Conservation (phyloP, 1,140 invertebrate genomes). For the Apis florea region DNA sequence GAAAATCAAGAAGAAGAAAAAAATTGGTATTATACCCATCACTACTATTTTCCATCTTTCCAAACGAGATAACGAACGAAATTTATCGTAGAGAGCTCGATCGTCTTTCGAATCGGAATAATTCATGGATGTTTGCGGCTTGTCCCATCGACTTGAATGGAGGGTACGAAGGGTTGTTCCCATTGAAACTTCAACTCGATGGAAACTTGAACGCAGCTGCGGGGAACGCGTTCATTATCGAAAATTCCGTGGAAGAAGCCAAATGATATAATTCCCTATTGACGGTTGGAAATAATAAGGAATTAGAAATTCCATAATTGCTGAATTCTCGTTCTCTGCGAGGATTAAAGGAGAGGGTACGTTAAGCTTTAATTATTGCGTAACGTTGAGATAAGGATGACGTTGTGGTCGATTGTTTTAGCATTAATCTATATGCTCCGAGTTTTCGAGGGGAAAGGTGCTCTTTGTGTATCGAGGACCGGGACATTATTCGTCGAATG, state of each 20-base stretch:
- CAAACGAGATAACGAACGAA: background rate
- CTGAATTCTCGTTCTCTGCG: background rate
- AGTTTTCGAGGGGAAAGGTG: too few relatives aligned
- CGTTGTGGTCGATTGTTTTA: too few relatives aligned
- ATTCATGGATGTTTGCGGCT: constrained; percentile 25
- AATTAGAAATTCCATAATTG: constrained; percentile 2
- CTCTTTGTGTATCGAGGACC: too few relatives aligned
- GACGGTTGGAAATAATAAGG: background rate
- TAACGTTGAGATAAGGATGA: background rate
- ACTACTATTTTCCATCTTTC: too few relatives aligned
- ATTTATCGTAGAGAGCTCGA: background rate
- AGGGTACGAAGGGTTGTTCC: background rate
- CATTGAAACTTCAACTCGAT: background rate
- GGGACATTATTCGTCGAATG: too few relatives aligned
- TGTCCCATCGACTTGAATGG: background rate
- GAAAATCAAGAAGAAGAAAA: too few relatives aligned
- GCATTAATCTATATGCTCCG: too few relatives aligned
- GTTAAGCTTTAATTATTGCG: background rate
- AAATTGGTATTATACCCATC: too few relatives aligned
- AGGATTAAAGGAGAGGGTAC: background rate
- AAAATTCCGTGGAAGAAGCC: background rate
- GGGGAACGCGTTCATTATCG: constrained; percentile 9
- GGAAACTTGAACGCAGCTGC: background rate
- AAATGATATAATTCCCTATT: background rate
- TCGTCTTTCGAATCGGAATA: background rate